A percentile compares a stretch with the other conserved stretches of the same genome.
phyloP scores from a whole-genome alignment of 2,797 vertebrate genomes.

The Eleutherodactylus coqui region DNA sequence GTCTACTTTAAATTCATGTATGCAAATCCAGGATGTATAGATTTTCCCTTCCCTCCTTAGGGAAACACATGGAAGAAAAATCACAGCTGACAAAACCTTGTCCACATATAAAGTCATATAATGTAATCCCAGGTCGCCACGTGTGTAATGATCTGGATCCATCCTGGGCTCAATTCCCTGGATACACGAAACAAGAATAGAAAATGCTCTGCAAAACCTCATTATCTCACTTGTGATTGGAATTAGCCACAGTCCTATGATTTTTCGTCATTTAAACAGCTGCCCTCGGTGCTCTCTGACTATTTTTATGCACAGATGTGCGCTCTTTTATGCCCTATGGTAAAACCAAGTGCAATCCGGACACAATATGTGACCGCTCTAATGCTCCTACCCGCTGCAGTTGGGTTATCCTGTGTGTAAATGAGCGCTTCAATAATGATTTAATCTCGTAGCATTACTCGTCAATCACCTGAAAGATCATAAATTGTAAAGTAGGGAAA shows the following conservation, averaged over 20 bases:
- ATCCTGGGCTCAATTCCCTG: background rate
- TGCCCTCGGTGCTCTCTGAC: background rate
- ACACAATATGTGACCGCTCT: background rate
- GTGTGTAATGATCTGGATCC: background rate
- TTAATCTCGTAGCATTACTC: background rate
- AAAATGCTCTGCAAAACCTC: background rate
- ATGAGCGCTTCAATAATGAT: background rate
- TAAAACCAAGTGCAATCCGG: background rate
- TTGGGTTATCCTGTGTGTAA: background rate
- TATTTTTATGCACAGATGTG: background rate
- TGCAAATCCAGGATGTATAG: constrained; percentile 12
- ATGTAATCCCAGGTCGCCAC: constrained; percentile 6
- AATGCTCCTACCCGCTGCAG: background rate
- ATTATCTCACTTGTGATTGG: constrained; percentile 4
- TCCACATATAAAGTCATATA: constrained; percentile 8
- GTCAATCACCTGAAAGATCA: background rate
- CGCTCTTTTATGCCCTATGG: background rate
- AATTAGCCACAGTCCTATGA: background rate
- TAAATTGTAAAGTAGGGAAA: background rate
- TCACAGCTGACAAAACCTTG: background rate
- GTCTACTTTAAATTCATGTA: constrained; percentile 41
- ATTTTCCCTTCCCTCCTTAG: background rate
- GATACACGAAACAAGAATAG: constrained; percentile 1
- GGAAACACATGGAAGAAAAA: background rate
- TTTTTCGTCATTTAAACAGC: background rate